These are phyloP conservation scores for Hydra vulgaris DNA, from an alignment of 30 jellyfish, hydroid and myxozoan genomes.

Conservation along the genomic window DNA sequence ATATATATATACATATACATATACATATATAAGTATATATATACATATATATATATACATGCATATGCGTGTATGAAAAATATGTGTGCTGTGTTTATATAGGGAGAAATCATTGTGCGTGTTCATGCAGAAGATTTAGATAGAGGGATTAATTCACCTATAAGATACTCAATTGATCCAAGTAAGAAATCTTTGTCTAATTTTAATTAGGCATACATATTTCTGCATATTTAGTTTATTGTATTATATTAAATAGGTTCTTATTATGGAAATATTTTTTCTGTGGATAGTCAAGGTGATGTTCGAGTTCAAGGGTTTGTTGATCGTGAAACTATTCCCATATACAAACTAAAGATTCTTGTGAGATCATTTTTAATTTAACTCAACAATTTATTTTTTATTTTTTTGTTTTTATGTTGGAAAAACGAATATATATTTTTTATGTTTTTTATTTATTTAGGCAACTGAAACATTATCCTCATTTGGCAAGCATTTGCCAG, in stretches of 20 bases:
- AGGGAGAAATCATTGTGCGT: conserved; percentile 36
- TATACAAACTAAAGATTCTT: conserved; percentile 29
- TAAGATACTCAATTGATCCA: conserved; percentile 42
- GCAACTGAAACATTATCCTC: background rate
- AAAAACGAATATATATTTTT: background rate
- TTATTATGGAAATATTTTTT: conserved; percentile 13
- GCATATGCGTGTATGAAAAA: too few species aligned
- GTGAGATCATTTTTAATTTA: background rate
- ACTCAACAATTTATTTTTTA: background rate
- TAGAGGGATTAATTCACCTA: conserved; percentile 56
- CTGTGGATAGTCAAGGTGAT: conserved; percentile 42
- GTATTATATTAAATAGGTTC: conserved; percentile 12
- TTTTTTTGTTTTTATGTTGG: background rate
- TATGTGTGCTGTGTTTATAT: too few species aligned
- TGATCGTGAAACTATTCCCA: conserved; percentile 49
- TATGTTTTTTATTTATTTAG: conserved; percentile 4
- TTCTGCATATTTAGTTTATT: too few species aligned
- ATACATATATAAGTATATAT: too few species aligned
- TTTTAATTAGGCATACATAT: too few species aligned
- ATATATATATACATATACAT: too few species aligned
- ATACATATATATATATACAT: too few species aligned
- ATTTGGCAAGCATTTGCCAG: conserved; percentile 13
- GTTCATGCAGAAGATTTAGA: conserved; percentile 74
- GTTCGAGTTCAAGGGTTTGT: conserved; percentile 57
- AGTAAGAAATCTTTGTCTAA: conserved; percentile 20